Evolutionary conservation across 2,797 vertebrate species (phyloP).

Genomic region (Synaphobranchus kaupii): DNA sequence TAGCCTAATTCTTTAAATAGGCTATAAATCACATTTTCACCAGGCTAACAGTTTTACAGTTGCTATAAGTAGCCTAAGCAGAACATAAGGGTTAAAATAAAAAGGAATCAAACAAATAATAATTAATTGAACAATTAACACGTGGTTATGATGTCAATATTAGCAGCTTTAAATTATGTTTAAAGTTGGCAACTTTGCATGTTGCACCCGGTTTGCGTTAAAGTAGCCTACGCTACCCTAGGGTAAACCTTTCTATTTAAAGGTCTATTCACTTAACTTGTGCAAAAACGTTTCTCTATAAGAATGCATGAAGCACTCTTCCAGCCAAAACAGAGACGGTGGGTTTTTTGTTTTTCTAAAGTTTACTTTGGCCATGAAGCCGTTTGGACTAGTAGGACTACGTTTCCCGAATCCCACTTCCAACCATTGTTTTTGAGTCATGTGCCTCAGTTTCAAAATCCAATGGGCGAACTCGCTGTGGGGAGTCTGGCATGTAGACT

Average conservation of each 20-base stretch:
- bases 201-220: not conserved
- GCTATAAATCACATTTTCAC: too few relatives aligned
- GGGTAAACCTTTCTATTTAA: not conserved
- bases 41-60: too few relatives aligned
- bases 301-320: not conserved
- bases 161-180: not conserved
- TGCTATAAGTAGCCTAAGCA: too few relatives aligned
- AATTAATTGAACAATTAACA: not conserved
- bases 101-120: too few relatives aligned
- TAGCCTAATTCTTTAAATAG: too few relatives aligned
- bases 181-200: not conserved
- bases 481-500: constrained; percentile 53
- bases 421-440: constrained; percentile 54
- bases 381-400: constrained; percentile 56
- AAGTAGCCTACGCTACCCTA: not conserved
- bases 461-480: constrained; percentile 50
- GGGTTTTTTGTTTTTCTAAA: not conserved
- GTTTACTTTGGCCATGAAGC: not conserved
- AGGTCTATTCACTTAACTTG: not conserved
- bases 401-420: constrained; percentile 57
- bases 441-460: constrained; percentile 44
- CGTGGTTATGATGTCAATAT: not conserved
- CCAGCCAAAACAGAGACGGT: not conserved
- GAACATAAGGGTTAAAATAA: too few relatives aligned
- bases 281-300: not conserved